phyloP scores from a whole-genome alignment of 2,888 invertebrate species.

The Leptura quadrifasciata region DNA sequence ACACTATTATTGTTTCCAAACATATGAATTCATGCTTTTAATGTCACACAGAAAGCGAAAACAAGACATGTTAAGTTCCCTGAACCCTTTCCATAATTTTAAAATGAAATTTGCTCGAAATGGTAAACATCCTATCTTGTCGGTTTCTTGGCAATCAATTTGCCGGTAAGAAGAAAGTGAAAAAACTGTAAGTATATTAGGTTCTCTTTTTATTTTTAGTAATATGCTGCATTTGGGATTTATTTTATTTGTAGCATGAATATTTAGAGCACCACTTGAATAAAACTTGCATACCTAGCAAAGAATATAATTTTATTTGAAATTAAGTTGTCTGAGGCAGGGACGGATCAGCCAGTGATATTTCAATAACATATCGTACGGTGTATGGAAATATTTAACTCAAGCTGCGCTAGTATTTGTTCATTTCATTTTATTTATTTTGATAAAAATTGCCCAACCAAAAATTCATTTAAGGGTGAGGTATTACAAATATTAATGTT shows the following conservation, averaged over 20 bases:
- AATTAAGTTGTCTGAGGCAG: constrained; percentile 42
- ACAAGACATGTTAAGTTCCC: too few species aligned
- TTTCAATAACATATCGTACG: too few species aligned
- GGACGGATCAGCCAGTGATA: constrained; percentile 17
- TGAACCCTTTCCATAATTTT: background rate
- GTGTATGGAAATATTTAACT: too few species aligned
- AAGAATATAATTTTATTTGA: constrained; percentile 55
- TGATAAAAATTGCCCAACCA: too few species aligned
- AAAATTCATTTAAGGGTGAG: too few species aligned
- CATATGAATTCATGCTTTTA: too few species aligned
- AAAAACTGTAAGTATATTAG: constrained; percentile 19
- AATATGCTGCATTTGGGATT: constrained; percentile 40
- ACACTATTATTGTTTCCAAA: too few species aligned
- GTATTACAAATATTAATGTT: too few species aligned
- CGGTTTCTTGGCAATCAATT: constrained; percentile 3
- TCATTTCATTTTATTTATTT: too few species aligned
- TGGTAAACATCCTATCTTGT: background rate
- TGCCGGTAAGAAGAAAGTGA: constrained; percentile 1
- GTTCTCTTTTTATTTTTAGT: constrained; percentile 34
- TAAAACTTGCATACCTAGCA: constrained; percentile 55
- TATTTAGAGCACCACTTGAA: constrained; percentile 56
- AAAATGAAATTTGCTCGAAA: background rate
- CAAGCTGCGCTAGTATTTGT: too few species aligned
- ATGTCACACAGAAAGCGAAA: too few species aligned
- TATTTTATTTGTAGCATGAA: constrained; percentile 53